Base-by-base conservation (phyloP, 53 echinoderm and acorn worm species). In the Apostichopus leukothele region DNA sequence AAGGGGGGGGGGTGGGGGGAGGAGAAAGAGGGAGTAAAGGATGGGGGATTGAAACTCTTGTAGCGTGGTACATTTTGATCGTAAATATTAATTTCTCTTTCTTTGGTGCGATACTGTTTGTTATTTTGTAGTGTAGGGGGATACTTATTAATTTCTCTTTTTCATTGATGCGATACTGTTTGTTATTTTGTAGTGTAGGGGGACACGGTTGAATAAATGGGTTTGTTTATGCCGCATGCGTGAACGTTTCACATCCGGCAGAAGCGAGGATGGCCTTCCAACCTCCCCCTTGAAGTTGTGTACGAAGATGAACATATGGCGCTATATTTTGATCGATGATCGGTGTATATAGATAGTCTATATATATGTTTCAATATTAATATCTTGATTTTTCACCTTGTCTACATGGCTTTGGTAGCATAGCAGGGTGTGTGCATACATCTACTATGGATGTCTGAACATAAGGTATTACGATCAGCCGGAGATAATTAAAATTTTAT, bases 381-480 rank as follows among this genome's bases (percentile, higher is more conserved):
- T 13, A 63, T 63, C 11, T 63, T 16, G 16, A 63, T 63, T 63
- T 63, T 63, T 11, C 63, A 4, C 11, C 63, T 63, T 63, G 12
- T 63, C 63, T 39, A 16, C 16, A 63, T 11, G 16, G 12, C 63
- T 63, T 63, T 63, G 16, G 11, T 63, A 16, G 63, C 3, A 16
- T 39, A 1, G 39, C 39, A 39, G 3, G 39, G 39, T 39, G 11
- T 63, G 63, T 16, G 63, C 11, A 7, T 63, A 63, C 63, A 63
- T 13, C 63, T 8, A 9, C 63, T 7, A 16, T 63, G 63, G 63
- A 63, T 63, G 63, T 63, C 12, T 63, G 63, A 50, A 50, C 77
- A 77, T 39, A 77, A 77, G 77, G 77, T 77, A 77, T 50, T 21
- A 51, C 52, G 16, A 77, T 77, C 18, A 77, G 77, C 39, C 39